These are phyloP conservation scores for Lamellibrachia luymesi DNA, from an alignment of 1,140 invertebrate species.

Conservation along the genomic window DNA sequence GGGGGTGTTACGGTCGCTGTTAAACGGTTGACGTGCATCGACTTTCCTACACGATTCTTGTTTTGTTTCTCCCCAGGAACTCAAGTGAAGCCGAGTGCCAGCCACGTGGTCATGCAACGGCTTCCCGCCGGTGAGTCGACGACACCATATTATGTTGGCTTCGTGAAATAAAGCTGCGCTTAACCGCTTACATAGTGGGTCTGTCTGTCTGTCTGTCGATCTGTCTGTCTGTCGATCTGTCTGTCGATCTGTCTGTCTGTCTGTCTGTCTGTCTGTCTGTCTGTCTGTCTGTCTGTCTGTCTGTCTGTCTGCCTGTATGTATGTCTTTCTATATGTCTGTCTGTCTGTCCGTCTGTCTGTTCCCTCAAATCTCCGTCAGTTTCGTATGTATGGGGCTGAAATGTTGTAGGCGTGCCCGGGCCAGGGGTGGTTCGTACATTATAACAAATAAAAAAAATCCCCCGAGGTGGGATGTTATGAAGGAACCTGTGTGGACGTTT, in stretches of 20 bases:
- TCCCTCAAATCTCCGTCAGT: too few species aligned
- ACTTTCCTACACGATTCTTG: background rate
- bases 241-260: background rate
- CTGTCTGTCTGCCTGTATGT: background rate
- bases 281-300: background rate
- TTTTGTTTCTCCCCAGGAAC: background rate
- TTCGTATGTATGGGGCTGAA: too few species aligned
- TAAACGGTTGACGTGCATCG: background rate
- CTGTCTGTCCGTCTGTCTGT: background rate
- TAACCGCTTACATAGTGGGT: background rate
- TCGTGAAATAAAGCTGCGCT: too few species aligned
- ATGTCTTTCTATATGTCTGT: background rate
- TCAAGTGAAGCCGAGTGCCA: background rate
- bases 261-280: background rate
- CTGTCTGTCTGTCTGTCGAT: background rate
- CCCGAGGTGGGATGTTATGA: too few species aligned
- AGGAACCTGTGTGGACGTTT: too few species aligned
- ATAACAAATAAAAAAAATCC: too few species aligned
- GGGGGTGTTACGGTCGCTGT: background rate
- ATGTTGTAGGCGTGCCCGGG: too few species aligned
- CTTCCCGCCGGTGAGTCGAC: background rate
- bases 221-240: background rate
- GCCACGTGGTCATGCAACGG: background rate
- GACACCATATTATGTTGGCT: too few species aligned
- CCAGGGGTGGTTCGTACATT: too few species aligned